These are phyloP conservation scores for Cacatua alba DNA, from an alignment of 2,113 vertebrate genomes.

Conservation along the genomic window DNA sequence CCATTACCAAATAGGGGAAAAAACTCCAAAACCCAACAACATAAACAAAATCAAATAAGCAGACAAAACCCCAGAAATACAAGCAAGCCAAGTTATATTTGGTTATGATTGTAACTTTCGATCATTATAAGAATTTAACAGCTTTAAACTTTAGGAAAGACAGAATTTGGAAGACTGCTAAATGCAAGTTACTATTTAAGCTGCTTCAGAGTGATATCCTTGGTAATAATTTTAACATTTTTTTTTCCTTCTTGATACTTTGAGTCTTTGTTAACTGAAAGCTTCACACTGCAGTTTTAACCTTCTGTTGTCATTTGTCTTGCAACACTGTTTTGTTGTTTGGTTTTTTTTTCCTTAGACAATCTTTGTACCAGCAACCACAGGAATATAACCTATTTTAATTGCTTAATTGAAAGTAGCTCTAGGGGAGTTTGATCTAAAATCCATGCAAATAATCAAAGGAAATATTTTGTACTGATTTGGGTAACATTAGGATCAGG, in stretches of 20 bases:
- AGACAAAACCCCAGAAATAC: not conserved
- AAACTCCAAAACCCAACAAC: not conserved
- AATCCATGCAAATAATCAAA: not conserved
- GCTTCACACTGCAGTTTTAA: not conserved
- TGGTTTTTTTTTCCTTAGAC: not conserved
- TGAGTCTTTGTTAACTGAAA: not conserved
- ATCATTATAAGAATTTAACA: not conserved
- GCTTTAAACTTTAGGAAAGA: not conserved
- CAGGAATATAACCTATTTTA: not conserved
- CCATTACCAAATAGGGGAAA: not conserved
- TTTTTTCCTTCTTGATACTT: not conserved
- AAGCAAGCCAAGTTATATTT: not conserved
- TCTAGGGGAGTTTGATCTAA: not conserved
- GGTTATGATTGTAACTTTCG: not conserved
- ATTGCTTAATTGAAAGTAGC: not conserved
- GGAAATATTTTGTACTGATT: not conserved
- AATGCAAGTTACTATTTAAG: not conserved
- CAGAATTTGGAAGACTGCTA: not conserved
- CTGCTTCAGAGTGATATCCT: not conserved
- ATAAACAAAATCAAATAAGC: not conserved
- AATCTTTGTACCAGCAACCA: not conserved
- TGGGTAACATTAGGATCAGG: not conserved
- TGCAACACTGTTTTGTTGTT: not conserved
- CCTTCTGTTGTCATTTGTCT: not conserved
- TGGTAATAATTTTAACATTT: not conserved